phyloP scores from a whole-genome alignment of 2,797 vertebrate species.

The Melanotaenia parkinsoni region DNA sequence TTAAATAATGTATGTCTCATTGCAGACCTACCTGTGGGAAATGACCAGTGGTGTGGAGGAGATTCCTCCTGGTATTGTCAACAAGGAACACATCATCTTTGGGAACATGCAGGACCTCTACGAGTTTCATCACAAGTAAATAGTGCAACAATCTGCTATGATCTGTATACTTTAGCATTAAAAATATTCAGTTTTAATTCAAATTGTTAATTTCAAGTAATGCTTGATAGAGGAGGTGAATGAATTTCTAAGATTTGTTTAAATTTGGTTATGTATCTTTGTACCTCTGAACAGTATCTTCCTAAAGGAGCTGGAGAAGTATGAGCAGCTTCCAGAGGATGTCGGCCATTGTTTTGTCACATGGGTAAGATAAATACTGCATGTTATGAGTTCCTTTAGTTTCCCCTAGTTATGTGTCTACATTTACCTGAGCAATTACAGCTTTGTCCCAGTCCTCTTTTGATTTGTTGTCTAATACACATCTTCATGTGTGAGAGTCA shows the following conservation, averaged over 20 bases:
- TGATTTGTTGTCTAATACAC: background rate
- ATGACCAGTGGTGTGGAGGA: constrained; percentile 99
- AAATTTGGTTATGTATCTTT: background rate
- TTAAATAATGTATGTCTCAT: constrained; percentile 6
- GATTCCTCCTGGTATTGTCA: constrained; percentile 96
- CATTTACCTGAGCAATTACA: background rate
- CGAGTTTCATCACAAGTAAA: constrained; percentile 93
- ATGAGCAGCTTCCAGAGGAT: constrained; percentile 97
- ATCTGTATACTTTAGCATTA: background rate
- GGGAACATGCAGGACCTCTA: constrained; percentile 99
- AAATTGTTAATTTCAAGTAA: background rate
- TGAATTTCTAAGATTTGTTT: background rate
- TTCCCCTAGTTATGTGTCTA: background rate
- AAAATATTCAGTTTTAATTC: background rate
- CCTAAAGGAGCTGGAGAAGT: constrained; percentile 97
- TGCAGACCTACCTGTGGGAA: constrained; percentile 97
- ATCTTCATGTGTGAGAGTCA: background rate
- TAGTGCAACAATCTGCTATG: constrained; percentile 14
- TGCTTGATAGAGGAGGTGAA: background rate
- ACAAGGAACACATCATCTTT: constrained; percentile 98
- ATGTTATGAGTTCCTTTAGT: background rate
- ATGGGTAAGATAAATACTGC: constrained; percentile 85
- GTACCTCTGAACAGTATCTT: constrained; percentile 87
- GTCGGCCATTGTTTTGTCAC: constrained; percentile 99
- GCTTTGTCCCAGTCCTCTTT: background rate